Conservation (phyloP, 2,113 vertebrate genomes). For the Procavia capensis region DNA sequence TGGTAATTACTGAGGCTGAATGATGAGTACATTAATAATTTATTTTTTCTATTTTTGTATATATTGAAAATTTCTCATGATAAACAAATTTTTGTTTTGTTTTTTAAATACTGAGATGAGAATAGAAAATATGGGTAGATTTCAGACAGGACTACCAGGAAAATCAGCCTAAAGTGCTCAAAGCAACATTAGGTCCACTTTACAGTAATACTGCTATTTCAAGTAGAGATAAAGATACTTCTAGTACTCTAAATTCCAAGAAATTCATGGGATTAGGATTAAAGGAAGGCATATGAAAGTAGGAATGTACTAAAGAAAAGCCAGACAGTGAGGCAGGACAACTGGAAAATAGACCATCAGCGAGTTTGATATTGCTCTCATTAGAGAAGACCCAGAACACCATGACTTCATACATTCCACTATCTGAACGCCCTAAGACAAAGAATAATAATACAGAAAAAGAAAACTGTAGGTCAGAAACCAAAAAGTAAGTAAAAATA, state of each 20-base stretch:
- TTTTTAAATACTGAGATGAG: not conserved
- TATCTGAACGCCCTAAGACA: not conserved
- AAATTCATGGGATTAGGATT: not conserved
- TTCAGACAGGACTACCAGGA: not conserved
- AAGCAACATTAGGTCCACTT: not conserved
- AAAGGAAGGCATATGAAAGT: not conserved
- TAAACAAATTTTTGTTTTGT: no score
- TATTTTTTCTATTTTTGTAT: not conserved
- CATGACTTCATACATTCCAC: not conserved
- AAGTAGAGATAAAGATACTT: not conserved
- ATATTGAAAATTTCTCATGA: not conserved
- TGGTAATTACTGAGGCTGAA: not conserved
- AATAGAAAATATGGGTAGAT: not conserved
- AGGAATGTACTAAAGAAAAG: not conserved
- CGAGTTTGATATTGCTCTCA: not conserved
- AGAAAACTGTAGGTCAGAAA: not conserved
- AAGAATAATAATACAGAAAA: not conserved
- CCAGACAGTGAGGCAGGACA: not conserved
- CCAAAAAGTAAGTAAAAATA: not conserved
- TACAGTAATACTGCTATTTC: not conserved
- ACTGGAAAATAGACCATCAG: not conserved
- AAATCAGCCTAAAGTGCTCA: not conserved
- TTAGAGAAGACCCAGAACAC: not conserved
- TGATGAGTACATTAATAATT: not conserved
- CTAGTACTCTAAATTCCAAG: not conserved